Evolutionary conservation across 1,140 invertebrate genomes (phyloP).

Genomic region (Apis cerana): DNA sequence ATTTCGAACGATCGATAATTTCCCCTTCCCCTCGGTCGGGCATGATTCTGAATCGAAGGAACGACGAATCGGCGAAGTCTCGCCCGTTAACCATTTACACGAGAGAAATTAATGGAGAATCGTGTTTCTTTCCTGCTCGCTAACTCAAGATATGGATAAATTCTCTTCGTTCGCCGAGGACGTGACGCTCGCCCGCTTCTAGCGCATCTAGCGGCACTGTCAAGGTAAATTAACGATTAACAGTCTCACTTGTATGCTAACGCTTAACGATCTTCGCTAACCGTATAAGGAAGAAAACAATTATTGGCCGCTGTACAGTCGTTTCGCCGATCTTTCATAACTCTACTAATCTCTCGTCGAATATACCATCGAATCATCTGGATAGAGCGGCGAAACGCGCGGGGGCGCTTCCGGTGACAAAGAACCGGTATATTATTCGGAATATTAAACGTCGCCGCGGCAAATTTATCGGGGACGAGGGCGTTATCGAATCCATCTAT

Average conservation of each 20-base stretch:
- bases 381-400: neutral
- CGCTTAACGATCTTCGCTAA: neutral
- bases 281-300: neutral
- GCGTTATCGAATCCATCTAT: constrained; percentile 42
- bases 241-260: neutral
- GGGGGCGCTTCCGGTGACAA: neutral
- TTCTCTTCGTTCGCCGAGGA: constrained; percentile 81
- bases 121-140: constrained; percentile 52
- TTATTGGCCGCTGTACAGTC: neutral
- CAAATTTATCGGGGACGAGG: constrained; percentile 3
- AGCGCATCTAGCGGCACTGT: constrained; percentile 81
- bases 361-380: neutral
- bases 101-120: constrained; percentile 34
- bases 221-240: constrained; percentile 74
- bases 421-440: neutral
- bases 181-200: constrained; percentile 80
- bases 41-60: constrained; percentile 23
- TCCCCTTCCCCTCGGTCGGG: neutral
- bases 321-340: neutral
- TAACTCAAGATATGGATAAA: constrained; percentile 77
- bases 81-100: neutral
- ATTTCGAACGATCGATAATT: neutral
- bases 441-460: constrained; percentile 25
- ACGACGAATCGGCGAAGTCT: neutral
- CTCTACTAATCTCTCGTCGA: constrained; percentile 6